Evolutionary conservation across 2,888 invertebrate species (phyloP), one percentile per base, ranked within the genome.

Genomic region (Trichacis sp.): DNA sequence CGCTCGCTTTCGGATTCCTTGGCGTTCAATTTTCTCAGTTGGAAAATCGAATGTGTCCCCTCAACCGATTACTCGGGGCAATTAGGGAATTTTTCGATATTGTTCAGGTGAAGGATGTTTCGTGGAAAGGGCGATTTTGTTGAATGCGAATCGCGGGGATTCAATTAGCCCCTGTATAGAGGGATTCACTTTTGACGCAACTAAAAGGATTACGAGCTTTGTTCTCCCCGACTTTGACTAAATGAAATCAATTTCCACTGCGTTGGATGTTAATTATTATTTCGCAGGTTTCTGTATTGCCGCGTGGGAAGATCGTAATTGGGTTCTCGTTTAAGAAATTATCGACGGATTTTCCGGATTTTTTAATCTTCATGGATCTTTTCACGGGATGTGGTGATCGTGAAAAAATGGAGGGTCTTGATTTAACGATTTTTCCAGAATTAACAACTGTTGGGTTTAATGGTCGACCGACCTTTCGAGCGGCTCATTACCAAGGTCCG

Each of bases 181-280:
- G 67, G 63, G 67, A 53, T 57, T 49, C 56, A 62, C 67, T 67
- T 67, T 67, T 67, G 67, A 63, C 60, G 60, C 59, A 53, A 52
- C 64, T 68, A 68, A 68, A 68, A 61, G 68, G 68, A 68, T 68
- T 68, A 68, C 46, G 18, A 50, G 50, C 53, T 40, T 50, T 60
- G 36, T 51, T 66, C 58, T 12, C 48, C 52, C 57, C 40, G 52
- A 61, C 61, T 64, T 61, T 64, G 61, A 48, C 57, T 61, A 63
- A 61, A 58, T 64, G 20, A 56, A 61, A 68, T 64, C 57, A 57
- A 60, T 64, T 68, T 51, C 11, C 14, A 30, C 15, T 48, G 20
- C 17, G 30, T n/a, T 30, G 43, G 20, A 17, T 43, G 43, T 12
- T 18, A 12, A 43, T 40, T 40, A 40, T 40, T 6, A 40, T 15